These are phyloP conservation scores for Pyrocephalus nanus DNA, from an alignment of 2,797 vertebrate genomes.

Conservation along the genomic window DNA sequence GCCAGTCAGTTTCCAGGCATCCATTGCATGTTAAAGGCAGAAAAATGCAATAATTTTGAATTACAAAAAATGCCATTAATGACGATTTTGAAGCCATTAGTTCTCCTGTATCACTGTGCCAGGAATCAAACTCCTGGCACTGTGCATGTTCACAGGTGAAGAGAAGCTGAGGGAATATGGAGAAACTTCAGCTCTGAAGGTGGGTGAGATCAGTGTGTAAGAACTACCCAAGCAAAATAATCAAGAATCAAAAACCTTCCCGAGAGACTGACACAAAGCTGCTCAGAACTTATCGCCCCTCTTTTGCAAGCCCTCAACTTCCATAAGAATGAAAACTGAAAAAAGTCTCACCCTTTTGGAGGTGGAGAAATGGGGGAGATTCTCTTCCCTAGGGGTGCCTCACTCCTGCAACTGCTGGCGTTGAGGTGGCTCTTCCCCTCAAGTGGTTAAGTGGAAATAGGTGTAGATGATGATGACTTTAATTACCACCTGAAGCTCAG, in stretches of 20 bases:
- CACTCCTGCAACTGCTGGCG: background rate
- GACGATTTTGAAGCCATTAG: background rate
- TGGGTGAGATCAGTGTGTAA: background rate
- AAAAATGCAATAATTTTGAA: background rate
- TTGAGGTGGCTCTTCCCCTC: background rate
- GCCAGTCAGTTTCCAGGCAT: background rate
- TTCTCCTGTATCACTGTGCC: background rate
- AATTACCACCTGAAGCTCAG: conserved; percentile 21
- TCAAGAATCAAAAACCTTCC: background rate
- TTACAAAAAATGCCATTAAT: background rate
- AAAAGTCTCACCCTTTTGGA: background rate
- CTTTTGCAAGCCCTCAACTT: background rate
- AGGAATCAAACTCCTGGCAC: background rate
- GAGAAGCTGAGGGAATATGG: background rate
- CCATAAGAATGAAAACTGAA: background rate
- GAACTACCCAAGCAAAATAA: background rate
- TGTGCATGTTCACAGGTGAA: background rate
- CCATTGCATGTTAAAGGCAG: background rate
- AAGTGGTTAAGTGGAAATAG: background rate
- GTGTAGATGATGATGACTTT: background rate
- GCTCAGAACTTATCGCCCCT: background rate
- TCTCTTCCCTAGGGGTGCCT: background rate
- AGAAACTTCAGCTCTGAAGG: background rate
- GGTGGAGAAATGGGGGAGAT: background rate
- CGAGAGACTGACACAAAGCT: background rate